These are phyloP conservation scores for Hylaea fasciaria DNA, from an alignment of 2,888 invertebrate genomes.

Conservation along the genomic window DNA sequence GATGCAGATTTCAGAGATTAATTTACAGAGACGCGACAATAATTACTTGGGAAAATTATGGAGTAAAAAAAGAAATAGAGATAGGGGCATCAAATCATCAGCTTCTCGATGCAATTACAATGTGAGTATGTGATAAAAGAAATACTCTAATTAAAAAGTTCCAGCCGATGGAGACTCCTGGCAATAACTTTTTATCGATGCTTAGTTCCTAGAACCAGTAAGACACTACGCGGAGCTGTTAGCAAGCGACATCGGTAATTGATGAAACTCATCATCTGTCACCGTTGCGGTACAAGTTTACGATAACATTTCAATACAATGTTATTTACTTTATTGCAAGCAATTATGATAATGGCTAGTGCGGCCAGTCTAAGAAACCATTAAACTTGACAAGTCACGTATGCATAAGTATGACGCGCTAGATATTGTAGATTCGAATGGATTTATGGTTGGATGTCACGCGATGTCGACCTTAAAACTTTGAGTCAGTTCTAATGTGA, in stretches of 20 bases:
- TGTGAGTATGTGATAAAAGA: constrained; percentile 4
- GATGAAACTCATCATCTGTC: constrained; percentile 33
- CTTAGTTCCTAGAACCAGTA: constrained; percentile 29
- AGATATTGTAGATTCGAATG: constrained; percentile 22
- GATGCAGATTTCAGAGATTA: too few species aligned
- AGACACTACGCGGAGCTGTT: constrained; percentile 18
- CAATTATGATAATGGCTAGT: constrained; percentile 60
- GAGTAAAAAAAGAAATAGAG: too few species aligned
- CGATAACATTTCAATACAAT: constrained; percentile 51
- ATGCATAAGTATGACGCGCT: constrained; percentile 38
- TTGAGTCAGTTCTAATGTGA: constrained; percentile 14
- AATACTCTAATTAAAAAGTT: constrained; percentile 27
- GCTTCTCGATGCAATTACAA: constrained; percentile 3
- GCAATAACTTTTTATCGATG: constrained; percentile 28
- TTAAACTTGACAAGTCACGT: constrained; percentile 57
- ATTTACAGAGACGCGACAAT: too few species aligned
- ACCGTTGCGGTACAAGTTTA: constrained; percentile 24
- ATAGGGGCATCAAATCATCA: not conserved
- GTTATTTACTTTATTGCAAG: constrained; percentile 62
- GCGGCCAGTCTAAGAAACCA: constrained; percentile 57
- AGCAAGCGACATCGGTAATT: constrained; percentile 25
- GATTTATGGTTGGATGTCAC: constrained; percentile 25
- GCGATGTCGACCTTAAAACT: constrained; percentile 24
- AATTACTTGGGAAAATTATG: too few species aligned
- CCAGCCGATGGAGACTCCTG: constrained; percentile 18